Conservation (phyloP, 1,140 invertebrate genomes). For the Muscidifurax raptorellus region DNA sequence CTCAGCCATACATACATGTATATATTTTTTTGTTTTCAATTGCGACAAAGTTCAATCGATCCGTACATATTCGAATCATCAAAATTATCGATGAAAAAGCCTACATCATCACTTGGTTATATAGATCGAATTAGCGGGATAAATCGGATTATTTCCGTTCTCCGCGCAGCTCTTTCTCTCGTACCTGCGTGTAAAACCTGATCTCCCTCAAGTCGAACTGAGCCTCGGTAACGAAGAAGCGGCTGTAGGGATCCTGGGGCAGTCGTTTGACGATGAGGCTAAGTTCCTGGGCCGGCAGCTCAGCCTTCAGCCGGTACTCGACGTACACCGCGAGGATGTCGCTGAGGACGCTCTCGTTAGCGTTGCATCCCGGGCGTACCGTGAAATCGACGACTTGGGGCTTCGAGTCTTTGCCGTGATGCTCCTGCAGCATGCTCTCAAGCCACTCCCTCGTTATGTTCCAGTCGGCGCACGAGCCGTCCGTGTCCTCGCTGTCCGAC, state of each 20-base stretch:
- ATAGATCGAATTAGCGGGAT: no score
- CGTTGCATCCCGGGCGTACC: conserved; percentile 75
- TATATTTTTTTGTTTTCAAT: no score
- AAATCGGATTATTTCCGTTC: no score
- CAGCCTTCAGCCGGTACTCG: conserved; percentile 70
- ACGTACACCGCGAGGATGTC: conserved; percentile 79
- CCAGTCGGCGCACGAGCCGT: conserved; percentile 64
- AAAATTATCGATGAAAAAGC: no score
- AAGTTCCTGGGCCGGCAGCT: conserved; percentile 66
- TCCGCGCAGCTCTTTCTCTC: conserved; percentile 49
- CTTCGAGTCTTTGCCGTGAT: conserved; percentile 72
- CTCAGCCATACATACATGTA: no score
- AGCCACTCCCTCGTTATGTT: conserved; percentile 78
- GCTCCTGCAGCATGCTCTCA: conserved; percentile 76
- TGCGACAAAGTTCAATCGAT: no score
- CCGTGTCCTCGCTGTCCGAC: conserved; percentile 77
- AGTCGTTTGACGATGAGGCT: conserved; percentile 85
- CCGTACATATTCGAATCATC: no score
- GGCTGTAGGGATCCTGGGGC: conserved; percentile 84
- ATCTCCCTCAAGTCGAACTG: conserved; percentile 89
- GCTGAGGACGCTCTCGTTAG: conserved; percentile 79
- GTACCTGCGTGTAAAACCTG: conserved; percentile 87
- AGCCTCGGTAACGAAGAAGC: conserved; percentile 86
- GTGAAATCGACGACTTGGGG: conserved; percentile 74
- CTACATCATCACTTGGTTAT: no score